phyloP scores from a whole-genome alignment of 2,113 vertebrate species.

The Fukomys damarensis region DNA sequence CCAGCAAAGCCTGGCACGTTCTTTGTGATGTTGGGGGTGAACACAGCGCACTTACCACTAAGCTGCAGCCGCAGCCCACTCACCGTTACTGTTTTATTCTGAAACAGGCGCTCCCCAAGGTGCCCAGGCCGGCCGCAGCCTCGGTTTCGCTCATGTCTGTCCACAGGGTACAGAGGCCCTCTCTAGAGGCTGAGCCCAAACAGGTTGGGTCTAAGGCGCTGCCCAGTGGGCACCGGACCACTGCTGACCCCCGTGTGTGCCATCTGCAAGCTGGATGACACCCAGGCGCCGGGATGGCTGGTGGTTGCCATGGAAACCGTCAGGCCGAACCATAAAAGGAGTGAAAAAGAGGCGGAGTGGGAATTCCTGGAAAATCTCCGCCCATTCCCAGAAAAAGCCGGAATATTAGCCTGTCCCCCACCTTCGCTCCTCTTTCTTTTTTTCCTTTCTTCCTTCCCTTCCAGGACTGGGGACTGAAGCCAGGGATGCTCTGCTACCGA shows the following conservation, averaged over 20 bases:
- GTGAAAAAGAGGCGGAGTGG: background rate
- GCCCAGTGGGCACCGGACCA: background rate
- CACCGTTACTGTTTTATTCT: background rate
- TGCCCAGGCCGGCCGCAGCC: background rate
- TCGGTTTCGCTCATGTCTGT: background rate
- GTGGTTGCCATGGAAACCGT: background rate
- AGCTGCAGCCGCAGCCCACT: background rate
- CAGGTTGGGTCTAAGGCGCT: background rate
- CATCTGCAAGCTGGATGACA: background rate
- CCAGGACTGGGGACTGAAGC: background rate
- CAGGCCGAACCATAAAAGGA: background rate
- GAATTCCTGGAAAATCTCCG: background rate
- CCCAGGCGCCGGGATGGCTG: background rate
- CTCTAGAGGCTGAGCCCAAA: background rate
- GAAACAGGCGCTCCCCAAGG: background rate
- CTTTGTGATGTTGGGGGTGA: background rate
- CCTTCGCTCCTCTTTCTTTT: background rate
- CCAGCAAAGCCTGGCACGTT: background rate
- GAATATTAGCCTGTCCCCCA: background rate
- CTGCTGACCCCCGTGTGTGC: background rate
- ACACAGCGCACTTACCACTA: background rate
- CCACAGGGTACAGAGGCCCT: background rate
- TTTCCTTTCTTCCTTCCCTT: background rate
- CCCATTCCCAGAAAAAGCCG: background rate
- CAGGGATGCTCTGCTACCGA: no score